Conservation (phyloP, 1,140 invertebrate species). For the Dufourea novaeangliae region DNA sequence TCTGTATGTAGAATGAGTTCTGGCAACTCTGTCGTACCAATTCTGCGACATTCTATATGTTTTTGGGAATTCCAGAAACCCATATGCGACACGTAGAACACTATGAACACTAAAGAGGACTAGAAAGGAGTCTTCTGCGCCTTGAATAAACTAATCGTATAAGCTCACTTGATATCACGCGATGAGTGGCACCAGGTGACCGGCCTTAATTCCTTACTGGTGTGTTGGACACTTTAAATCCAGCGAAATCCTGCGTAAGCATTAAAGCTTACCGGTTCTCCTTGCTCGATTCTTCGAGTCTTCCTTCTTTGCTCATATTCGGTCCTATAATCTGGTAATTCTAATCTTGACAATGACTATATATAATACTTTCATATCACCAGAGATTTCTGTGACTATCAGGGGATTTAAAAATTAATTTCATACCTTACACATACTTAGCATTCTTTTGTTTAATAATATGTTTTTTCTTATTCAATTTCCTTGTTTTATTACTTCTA, state of each 20-base stretch:
- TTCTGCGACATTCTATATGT: too few species aligned
- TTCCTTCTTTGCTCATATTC: background rate
- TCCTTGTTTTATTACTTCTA: too few species aligned
- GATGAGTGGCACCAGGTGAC: slow-evolving; percentile 37
- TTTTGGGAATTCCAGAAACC: background rate
- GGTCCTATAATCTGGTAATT: slow-evolving; percentile 42
- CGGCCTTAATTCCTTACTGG: background rate
- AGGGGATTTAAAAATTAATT: too few species aligned
- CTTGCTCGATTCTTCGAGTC: too few species aligned
- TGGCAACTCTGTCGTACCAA: too few species aligned
- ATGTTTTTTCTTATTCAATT: too few species aligned
- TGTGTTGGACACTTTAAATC: slow-evolving; percentile 42
- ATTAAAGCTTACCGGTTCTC: slow-evolving; percentile 2
- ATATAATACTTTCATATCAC: slow-evolving; percentile 6
- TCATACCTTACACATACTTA: too few species aligned
- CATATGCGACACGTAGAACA: background rate
- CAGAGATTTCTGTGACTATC: too few species aligned
- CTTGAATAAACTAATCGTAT: slow-evolving; percentile 44
- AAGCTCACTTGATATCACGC: slow-evolving; percentile 29
- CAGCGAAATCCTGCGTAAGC: slow-evolving; percentile 21
- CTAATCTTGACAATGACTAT: slow-evolving; percentile 32
- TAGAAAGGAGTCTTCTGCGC: background rate
- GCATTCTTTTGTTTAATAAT: too few species aligned
- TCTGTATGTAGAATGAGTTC: too few species aligned
- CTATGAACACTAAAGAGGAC: background rate